phyloP scores from a whole-genome alignment of 1,140 invertebrate species.

The Trinorchestia longiramus region DNA sequence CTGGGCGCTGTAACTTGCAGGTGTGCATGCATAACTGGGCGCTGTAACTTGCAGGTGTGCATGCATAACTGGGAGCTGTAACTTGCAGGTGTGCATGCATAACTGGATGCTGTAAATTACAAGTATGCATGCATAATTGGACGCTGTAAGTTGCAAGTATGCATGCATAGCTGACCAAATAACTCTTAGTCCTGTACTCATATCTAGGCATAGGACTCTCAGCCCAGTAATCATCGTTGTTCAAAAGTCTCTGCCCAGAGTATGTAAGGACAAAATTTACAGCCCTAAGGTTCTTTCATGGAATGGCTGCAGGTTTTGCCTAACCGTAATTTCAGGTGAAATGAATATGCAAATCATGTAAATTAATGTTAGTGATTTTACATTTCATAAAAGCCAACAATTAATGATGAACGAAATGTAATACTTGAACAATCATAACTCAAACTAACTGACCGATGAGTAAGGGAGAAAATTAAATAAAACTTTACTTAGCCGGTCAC shows the following conservation, averaged over 20 bases:
- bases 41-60: not conserved
- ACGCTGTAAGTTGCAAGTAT: not conserved
- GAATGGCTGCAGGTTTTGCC: no score
- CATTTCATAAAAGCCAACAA: no score
- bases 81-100: not conserved
- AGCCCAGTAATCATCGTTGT: not conserved
- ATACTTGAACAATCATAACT: no score
- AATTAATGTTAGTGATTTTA: no score
- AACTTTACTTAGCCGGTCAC: no score
- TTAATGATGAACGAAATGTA: no score
- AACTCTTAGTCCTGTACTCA: not conserved
- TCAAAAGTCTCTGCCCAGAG: not conserved
- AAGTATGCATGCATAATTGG: not conserved
- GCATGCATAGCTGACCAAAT: not conserved
- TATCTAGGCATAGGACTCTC: not conserved
- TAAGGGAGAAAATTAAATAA: no score
- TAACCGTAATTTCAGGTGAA: not conserved
- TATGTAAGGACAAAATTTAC: not conserved
- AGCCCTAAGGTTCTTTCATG: not conserved
- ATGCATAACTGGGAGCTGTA: not conserved
- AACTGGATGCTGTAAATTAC: no score
- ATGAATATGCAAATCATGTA: not conserved
- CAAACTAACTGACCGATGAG: no score
- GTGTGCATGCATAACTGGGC: not conserved
- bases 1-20: not conserved